phyloP scores from a whole-genome alignment of 2,113 vertebrate genomes.

The Ia io region DNA sequence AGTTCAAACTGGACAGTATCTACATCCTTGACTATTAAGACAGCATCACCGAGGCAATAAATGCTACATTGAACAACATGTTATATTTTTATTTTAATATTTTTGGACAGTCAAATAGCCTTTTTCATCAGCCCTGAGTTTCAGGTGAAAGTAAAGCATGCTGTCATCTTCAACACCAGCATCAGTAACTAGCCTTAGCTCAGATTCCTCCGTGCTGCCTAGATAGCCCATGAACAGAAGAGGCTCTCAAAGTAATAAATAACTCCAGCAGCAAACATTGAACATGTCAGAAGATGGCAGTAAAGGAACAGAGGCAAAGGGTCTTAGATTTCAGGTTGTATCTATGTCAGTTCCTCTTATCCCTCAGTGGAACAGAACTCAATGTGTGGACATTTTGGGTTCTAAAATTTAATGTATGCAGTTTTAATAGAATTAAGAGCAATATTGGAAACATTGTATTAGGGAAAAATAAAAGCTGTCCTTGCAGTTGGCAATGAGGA shows the following conservation, averaged over 20 bases:
- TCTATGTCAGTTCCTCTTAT: not conserved
- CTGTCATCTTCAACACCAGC: not conserved
- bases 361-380: not conserved
- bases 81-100: not conserved
- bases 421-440: not conserved
- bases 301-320: not conserved
- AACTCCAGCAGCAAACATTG: not conserved
- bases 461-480: not conserved
- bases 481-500: not conserved
- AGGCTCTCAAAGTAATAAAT: not conserved
- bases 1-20: not conserved
- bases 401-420: not conserved
- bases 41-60: not conserved
- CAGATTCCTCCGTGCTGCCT: not conserved
- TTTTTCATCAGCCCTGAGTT: not conserved
- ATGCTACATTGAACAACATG: not conserved
- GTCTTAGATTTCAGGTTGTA: not conserved
- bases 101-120: not conserved
- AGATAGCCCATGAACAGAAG: not conserved
- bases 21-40: not conserved
- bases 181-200: not conserved
- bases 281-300: constrained; percentile 44
- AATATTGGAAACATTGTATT: not conserved
- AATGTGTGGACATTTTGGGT: not conserved
- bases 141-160: not conserved